A percentile compares a stretch with the other conserved stretches of the same genome.
phyloP scores from a whole-genome alignment of 2,113 vertebrate genomes.

The Hiodon tergisus region DNA sequence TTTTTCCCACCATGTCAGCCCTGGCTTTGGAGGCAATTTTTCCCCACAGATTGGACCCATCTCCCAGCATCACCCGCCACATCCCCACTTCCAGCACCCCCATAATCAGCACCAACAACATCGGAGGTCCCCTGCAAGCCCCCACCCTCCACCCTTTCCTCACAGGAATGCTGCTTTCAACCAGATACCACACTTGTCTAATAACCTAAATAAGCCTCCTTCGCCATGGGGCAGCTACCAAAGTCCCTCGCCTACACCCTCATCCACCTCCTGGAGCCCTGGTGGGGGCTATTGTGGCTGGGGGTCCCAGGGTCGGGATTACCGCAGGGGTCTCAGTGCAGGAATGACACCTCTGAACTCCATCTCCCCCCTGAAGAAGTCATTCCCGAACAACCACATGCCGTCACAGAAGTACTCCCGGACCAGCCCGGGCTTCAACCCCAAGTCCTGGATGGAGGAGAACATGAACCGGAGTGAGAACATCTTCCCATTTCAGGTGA shows the following conservation, averaged over 20 bases:
- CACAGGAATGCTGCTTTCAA: conserved; percentile 93
- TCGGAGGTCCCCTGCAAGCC: conserved; percentile 83
- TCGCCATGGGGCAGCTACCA: conserved; percentile 98
- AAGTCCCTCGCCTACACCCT: conserved; percentile 87
- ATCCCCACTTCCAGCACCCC: conserved; percentile 92
- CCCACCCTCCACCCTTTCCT: conserved; percentile 88
- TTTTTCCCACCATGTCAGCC: conserved; percentile 93
- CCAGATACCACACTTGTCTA: conserved; percentile 90
- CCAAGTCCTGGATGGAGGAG: conserved; percentile 96
- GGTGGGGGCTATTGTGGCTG: conserved; percentile 88
- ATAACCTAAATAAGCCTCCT: conserved; percentile 89
- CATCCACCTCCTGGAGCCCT: conserved; percentile 91
- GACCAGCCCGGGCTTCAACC: conserved; percentile 88
- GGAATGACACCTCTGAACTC: conserved; percentile 90
- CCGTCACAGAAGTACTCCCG: conserved; percentile 91
- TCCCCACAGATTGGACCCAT: conserved; percentile 93
- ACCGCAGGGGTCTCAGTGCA: conserved; percentile 85
- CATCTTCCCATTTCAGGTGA: conserved; percentile 97
- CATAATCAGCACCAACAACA: conserved; percentile 88
- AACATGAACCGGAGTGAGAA: conserved; percentile 85
- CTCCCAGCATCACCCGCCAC: conserved; percentile 92
- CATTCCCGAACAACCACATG: conserved; percentile 93
- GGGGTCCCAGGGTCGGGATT: conserved; percentile 93
- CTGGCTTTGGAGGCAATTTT: conserved; percentile 93
- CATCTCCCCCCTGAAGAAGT: conserved; percentile 96